Conservation (phyloP, 2,113 vertebrate genomes). For the Orcinus orca region DNA sequence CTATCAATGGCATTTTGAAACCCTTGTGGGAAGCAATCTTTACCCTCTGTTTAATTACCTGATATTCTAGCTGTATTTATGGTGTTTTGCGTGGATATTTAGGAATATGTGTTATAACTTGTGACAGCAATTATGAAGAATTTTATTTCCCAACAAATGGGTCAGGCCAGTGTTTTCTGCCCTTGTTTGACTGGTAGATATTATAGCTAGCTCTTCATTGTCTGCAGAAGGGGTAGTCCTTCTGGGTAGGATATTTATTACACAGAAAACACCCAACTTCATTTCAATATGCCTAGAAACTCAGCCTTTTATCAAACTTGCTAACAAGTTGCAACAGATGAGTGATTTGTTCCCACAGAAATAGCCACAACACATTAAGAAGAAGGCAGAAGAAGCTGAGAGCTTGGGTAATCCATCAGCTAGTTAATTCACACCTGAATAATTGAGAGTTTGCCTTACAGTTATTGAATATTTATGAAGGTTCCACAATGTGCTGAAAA, state of each 20-base stretch:
- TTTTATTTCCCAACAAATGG: background rate
- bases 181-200: background rate
- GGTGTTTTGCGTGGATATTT: background rate
- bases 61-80: background rate
- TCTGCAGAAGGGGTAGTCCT: background rate
- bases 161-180: background rate
- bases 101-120: background rate
- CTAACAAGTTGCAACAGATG: slow-evolving; percentile 35
- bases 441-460: slow-evolving; percentile 54
- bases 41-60: background rate
- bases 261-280: background rate
- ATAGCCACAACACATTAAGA: slow-evolving; percentile 23
- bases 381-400: background rate
- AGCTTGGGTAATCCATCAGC: background rate
- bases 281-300: slow-evolving; percentile 21
- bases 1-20: background rate
- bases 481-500: background rate
- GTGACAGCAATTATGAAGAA: background rate
- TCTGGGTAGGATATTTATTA: slow-evolving; percentile 1
- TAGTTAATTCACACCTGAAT: slow-evolving; percentile 58
- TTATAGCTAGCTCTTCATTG: background rate
- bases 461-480: slow-evolving; percentile 62
- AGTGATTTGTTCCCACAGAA: slow-evolving; percentile 44
- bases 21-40: background rate
- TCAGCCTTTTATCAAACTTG: background rate